Evolutionary conservation across 1,140 invertebrate genomes (phyloP), one percentile per base, ranked within the genome.

Genomic region (Zaprionus tsacasi): DNA sequence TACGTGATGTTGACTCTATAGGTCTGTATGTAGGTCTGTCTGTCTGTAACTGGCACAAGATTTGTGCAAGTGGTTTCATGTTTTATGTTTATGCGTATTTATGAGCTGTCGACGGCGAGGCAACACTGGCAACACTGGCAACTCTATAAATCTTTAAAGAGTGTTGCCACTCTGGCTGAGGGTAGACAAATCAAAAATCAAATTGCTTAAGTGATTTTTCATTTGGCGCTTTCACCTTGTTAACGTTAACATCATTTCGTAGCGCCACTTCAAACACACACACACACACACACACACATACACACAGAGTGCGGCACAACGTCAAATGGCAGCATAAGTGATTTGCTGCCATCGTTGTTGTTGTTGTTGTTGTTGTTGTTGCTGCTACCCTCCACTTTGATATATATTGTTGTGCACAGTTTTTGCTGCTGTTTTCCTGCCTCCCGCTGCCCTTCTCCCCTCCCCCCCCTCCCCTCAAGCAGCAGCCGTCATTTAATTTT

Each of bases 171-270:
- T 8, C 6, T 10, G 1, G 10, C 33, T 21, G 21, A 35, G 36
- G 40, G n/a, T 45, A 72, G 73, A 76, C 85, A 88, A 87, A 87
- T 87, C 80, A 85, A 89, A 87, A 89, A 79, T 85, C 69, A 89
- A 88, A 85, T 88, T 88, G 85, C 78, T 88, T 88, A 88, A 88
- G 85, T 88, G 86, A 88, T 90, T 88, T 88, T 89, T 89, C 85
- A 88, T 87, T 88, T 88, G 82, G 69, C 60, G 85, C 85, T 89
- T 88, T 89, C 75, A 89, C 81, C 86, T 88, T 88, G 86, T 88
- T 88, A 68, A 67, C 78, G 85, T 76, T 88, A 88, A 88, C 86
- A 89, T 88, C 76, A 89, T 88, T 88, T 79, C 64, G 63, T 21
- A 69, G 72, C 63, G 81, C 78, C 76, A 78, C 76, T 78, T 78